Base-by-base conservation (phyloP, 2,113 vertebrate species). In the Eurypyga helias region DNA sequence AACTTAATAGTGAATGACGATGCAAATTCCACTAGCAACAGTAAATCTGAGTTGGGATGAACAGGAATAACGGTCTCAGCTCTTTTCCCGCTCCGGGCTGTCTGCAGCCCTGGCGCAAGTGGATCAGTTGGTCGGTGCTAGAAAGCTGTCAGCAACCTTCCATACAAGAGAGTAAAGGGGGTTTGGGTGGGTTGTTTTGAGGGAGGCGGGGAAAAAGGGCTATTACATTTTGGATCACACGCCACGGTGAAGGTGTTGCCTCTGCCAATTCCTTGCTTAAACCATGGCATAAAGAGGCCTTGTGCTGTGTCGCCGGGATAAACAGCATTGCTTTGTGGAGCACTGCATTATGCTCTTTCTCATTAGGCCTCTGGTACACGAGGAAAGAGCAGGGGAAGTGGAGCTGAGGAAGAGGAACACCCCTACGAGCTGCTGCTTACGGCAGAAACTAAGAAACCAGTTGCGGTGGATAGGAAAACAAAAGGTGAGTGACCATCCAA, bases 351-450 rank as follows among this genome's bases (percentile, higher is more conserved):
- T 95, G 87, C 83, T 96, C 60, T 94, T 81, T 96, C 61, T 92
- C 77, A 61, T 25, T 87, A 99, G 99, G 98, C 97, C 45, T 91
- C 98, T 62, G 98, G 98, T 78, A 87, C 96, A 45, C 98, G 98
- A 91, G 98, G 98, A 92, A 98, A 98, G 91, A 98, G 97, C 85
- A 98, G 98, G 81, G 98, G 98, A 85, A 97, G 98, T 58, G 60
- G 94, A 91, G 90, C 97, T 26, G 95, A 94, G 87, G 98, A 98
- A 38, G 97, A 98, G 45, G 99, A 99, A 79, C 99, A 99, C 97
- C 99, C 99, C 0, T 99, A 99, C 2, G 99, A 99, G 95, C 97
- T 99, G 51, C 65, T 99, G 95, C 94, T 99, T 66, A 99, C 99
- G 7, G 99, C 99, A 60, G 99, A 99, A 96, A 99, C 99, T 62